A percentile compares a stretch with the other conserved stretches of the same genome.
phyloP scores from a whole-genome alignment of 2,113 vertebrate species.

The Rhinogobius similis region DNA sequence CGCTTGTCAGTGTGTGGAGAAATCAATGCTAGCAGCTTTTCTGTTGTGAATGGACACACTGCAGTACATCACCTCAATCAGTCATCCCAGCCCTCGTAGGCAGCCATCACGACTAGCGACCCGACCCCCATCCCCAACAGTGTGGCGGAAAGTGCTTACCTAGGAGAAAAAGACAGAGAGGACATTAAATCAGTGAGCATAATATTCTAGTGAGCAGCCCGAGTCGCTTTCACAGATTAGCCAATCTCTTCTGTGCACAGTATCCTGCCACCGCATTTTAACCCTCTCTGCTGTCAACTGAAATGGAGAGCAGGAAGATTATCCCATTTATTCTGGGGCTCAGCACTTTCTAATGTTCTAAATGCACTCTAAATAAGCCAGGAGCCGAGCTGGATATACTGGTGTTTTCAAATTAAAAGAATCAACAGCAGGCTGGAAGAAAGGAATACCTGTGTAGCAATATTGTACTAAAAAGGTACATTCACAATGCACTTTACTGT shows the following conservation, averaged over 20 bases:
- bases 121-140: constrained; percentile 57
- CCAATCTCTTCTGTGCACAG: constrained; percentile 70
- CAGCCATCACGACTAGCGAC: constrained; percentile 54
- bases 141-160: constrained; percentile 79
- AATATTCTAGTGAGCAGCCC: constrained; percentile 68
- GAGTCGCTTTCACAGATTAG: constrained; percentile 74
- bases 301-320: constrained; percentile 71
- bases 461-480: neutral
- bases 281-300: constrained; percentile 62
- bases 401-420: constrained; percentile 1
- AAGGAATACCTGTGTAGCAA: neutral
- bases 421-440: neutral
- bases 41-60: constrained; percentile 63
- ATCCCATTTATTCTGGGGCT: constrained; percentile 53
- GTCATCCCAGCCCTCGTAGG: constrained; percentile 66
- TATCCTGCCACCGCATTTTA: constrained; percentile 64
- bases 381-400: constrained; percentile 3
- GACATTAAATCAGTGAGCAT: constrained; percentile 75
- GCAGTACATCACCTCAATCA: constrained; percentile 80
- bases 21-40: constrained; percentile 58
- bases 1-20: constrained; percentile 49
- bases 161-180: constrained; percentile 77
- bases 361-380: constrained; percentile 31
- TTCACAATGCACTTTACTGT: neutral
- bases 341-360: constrained; percentile 59